Evolutionary conservation across 2,113 vertebrate species (phyloP), one percentile per base, ranked within the genome.

Genomic region (Symphodus melops): DNA sequence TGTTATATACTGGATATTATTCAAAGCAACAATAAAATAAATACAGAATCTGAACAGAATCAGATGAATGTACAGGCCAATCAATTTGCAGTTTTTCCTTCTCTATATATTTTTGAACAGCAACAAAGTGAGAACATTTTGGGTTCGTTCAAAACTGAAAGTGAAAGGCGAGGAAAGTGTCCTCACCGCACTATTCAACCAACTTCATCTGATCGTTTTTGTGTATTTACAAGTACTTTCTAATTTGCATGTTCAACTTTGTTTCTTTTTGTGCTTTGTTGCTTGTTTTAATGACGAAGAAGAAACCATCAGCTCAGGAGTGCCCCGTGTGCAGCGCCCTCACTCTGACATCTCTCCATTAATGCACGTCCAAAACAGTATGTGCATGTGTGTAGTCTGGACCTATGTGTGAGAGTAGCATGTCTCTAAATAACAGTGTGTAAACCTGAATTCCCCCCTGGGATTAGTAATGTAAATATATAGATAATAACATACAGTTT

Each of bases 51-150:
- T 48, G 3, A 46, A 60, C 23, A 44, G n/a, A 3, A 37, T 3
- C 12, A 36, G 14, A 71, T 58, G 7, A 57, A 51, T 52, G 10
- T 11, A 42, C 20, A 25, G 33, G 23, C 28, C 23, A 39, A 75
- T 44, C 74, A 36, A 82, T 52, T 44, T 36, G 55, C 52, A 56
- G 51, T 20, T 44, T 23, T 51, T 73, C 49, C 61, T 52, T 33
- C 3, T 5, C 28, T 6, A 33, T 48, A 33, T 48, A 16, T 5
- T 19, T 48, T 16, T 17, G 46, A 19, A 48, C 16, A 48, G 3
- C 46, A 48, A 48, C 46, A 17, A 19, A 48, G 46, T 19, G 5
- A 48, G 46, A 19, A 48, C 46, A 48, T 48, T 48, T 19, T 19
- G 46, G 17, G 46, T 48, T 48, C 46, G 19, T 48, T 48, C 46